Evolutionary conservation across 2,797 vertebrate species (phyloP).

Genomic region (Coccyzus lansbergi): DNA sequence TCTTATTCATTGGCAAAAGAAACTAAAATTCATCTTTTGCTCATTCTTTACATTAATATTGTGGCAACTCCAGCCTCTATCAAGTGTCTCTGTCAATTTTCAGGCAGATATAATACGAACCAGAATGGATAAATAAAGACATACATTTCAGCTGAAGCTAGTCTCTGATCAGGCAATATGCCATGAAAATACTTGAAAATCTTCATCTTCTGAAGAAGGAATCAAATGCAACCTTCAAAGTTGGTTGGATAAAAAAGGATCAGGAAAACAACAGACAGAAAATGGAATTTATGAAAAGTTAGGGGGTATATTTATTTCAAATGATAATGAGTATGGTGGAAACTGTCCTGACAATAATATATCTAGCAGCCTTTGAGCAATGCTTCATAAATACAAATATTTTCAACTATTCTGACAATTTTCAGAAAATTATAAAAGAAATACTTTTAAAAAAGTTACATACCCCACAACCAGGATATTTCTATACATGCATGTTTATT

Average conservation of each 20-base stretch:
- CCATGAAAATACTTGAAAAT: slow-evolving; percentile 35
- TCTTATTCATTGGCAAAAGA: not conserved
- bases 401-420: not conserved
- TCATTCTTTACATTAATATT: slow-evolving; percentile 7
- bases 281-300: slow-evolving; percentile 36
- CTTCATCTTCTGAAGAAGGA: slow-evolving; percentile 26
- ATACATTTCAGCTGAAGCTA: slow-evolving; percentile 24
- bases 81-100: slow-evolving; percentile 32
- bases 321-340: not conserved
- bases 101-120: slow-evolving; percentile 17
- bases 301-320: slow-evolving; percentile 20
- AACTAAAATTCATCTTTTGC: not conserved
- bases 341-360: not conserved
- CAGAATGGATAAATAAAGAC: slow-evolving; percentile 40
- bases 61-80: slow-evolving; percentile 11
- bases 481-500: not conserved
- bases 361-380: not conserved
- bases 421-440: not conserved
- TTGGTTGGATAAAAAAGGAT: slow-evolving; percentile 12
- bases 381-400: not conserved
- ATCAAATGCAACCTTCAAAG: slow-evolving; percentile 51
- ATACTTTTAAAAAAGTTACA: not conserved
- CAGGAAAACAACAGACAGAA: slow-evolving; percentile 34
- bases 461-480: not conserved
- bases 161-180: slow-evolving; percentile 37